Evolutionary conservation across 2,888 invertebrate genomes (phyloP).

Genomic region (Pantelozetes paolii): DNA sequence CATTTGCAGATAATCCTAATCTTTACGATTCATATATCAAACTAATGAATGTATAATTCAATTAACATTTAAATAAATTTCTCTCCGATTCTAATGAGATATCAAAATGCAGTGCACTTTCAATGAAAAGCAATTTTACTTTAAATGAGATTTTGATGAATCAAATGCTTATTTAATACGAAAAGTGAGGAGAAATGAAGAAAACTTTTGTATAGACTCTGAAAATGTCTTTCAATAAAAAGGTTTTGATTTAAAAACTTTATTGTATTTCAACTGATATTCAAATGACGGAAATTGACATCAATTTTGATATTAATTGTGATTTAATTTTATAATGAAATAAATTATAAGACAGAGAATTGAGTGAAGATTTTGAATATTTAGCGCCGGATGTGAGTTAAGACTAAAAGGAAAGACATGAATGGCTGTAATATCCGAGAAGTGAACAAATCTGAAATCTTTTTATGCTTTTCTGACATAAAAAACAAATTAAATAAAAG

Average conservation of each 20-base stretch:
- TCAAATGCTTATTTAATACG: not conserved
- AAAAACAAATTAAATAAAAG: too few relatives aligned
- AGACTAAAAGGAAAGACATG: too few relatives aligned
- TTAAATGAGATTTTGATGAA: not conserved
- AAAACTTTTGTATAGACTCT: not conserved
- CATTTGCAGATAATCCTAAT: conserved; percentile 36
- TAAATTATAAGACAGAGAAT: too few relatives aligned
- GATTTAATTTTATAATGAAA: too few relatives aligned
- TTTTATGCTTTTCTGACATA: too few relatives aligned
- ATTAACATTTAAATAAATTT: conserved; percentile 18
- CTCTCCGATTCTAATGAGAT: not conserved
- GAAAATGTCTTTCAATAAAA: not conserved
- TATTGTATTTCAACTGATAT: not conserved
- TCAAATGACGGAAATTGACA: conserved; percentile 13
- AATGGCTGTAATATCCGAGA: too few relatives aligned
- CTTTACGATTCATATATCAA: not conserved
- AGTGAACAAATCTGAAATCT: not conserved
- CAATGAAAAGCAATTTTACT: not conserved
- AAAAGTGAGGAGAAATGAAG: not conserved
- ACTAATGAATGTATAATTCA: conserved; percentile 18
- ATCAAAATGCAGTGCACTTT: not conserved
- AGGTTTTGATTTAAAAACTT: not conserved
- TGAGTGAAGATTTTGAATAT: not conserved
- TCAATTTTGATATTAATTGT: too few relatives aligned
- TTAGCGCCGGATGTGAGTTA: too few relatives aligned